Evolutionary conservation across 1,140 invertebrate genomes (phyloP).

Genomic region (Drosophila mojavensis): DNA sequence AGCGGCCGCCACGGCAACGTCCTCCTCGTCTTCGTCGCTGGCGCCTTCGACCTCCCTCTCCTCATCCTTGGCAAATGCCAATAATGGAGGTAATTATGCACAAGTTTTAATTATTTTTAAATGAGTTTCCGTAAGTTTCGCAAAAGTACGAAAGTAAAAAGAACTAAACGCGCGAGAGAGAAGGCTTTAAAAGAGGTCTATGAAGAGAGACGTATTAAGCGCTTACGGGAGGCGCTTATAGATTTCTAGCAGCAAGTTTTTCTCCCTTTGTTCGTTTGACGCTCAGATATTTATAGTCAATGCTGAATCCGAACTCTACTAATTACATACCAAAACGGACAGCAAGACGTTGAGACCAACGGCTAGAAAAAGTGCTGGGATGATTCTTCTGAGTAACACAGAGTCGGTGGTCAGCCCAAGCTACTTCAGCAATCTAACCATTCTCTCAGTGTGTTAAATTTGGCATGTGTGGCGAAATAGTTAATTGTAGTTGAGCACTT

Average conservation of each 20-base stretch:
- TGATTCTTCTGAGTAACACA: no score
- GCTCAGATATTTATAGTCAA: constrained; percentile 52
- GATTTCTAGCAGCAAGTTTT: constrained; percentile 51
- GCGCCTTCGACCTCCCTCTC: constrained; percentile 71
- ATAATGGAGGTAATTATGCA: constrained; percentile 84
- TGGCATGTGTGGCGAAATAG: no score
- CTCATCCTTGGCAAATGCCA: constrained; percentile 83
- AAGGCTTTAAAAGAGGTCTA: constrained; percentile 12
- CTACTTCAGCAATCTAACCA: no score
- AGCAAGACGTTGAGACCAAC: not conserved
- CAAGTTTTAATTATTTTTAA: constrained; percentile 84
- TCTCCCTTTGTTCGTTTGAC: constrained; percentile 55
- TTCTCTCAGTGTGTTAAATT: no score
- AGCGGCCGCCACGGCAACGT: constrained; percentile 51
- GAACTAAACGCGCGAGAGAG: constrained; percentile 6
- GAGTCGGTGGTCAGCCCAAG: no score
- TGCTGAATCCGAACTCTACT: constrained; percentile 38
- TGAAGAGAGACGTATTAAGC: constrained; percentile 49
- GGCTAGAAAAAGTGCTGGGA: no score
- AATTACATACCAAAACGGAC: constrained; percentile 16
- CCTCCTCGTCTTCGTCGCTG: constrained; percentile 71
- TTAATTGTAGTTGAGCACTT: no score
- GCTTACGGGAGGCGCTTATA: constrained; percentile 29
- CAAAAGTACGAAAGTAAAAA: constrained; percentile 6
- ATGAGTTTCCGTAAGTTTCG: constrained; percentile 80